phyloP scores from a whole-genome alignment of 2,888 invertebrate species.

The Drosophila affinis region DNA sequence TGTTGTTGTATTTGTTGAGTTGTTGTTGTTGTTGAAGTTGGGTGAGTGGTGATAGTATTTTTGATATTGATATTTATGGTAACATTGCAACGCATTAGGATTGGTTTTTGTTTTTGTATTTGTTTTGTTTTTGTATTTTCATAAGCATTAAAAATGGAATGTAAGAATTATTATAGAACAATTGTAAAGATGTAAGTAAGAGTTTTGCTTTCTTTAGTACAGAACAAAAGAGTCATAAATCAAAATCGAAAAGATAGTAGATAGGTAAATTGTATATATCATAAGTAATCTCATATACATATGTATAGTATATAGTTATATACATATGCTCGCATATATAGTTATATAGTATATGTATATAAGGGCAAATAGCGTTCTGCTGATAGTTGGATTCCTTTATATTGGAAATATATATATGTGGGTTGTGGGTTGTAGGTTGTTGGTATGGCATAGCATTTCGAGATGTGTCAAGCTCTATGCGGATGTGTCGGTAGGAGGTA shows the following conservation, averaged over 20 bases:
- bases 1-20: conserved; percentile 19
- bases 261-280: not conserved
- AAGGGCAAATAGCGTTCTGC: conserved; percentile 53
- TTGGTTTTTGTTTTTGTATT: conserved; percentile 45
- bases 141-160: conserved; percentile 70
- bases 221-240: conserved; percentile 28
- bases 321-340: conserved; percentile 32
- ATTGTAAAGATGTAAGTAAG: conserved; percentile 55
- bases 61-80: conserved; percentile 60
- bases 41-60: conserved; percentile 58
- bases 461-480: conserved; percentile 60
- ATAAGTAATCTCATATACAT: conserved; percentile 35
- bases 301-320: conserved; percentile 40
- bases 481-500: conserved; percentile 36
- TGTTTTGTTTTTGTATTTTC: conserved; percentile 36
- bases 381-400: conserved; percentile 31
- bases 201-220: conserved; percentile 26
- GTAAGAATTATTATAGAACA: conserved; percentile 71
- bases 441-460: conserved; percentile 51
- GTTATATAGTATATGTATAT: conserved; percentile 24
- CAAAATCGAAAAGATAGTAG: conserved; percentile 25
- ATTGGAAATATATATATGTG: conserved; percentile 8
- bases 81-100: conserved; percentile 68
- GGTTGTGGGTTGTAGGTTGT: not conserved
- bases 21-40: conserved; percentile 42